Percentiles rank a stretch among this genome's conserved stretches.
phyloP scores from a whole-genome alignment of 2,888 invertebrate genomes.

The Tetrapedia diversipes region DNA sequence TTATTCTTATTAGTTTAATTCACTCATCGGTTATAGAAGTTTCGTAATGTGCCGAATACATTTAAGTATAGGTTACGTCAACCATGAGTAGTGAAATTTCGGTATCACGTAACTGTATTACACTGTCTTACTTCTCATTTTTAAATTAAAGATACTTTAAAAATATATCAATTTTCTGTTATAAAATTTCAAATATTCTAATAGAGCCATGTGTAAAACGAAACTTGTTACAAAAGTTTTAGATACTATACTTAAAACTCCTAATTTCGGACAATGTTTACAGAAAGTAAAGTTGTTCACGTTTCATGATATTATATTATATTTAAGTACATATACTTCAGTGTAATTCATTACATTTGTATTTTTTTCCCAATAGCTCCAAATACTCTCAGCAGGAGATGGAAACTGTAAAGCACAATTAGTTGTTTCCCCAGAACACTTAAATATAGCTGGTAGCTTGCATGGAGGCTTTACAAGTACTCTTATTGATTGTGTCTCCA shows the following conservation, averaged over 20 bases:
- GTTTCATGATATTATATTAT: background rate
- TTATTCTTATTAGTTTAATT: too few species aligned
- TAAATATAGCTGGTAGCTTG: constrained; percentile 89
- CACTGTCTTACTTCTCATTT: background rate
- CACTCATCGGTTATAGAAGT: background rate
- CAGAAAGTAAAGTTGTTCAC: constrained; percentile 81
- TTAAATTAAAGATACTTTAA: background rate
- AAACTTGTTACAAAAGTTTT: constrained; percentile 81
- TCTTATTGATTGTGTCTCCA: constrained; percentile 90
- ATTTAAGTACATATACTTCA: background rate
- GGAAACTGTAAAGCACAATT: constrained; percentile 91
- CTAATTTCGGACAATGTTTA: constrained; percentile 83
- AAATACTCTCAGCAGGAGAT: constrained; percentile 85
- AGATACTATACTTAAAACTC: constrained; percentile 76
- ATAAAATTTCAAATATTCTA: background rate
- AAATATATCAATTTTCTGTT: background rate
- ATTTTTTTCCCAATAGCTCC: constrained; percentile 77
- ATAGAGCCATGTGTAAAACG: constrained; percentile 70
- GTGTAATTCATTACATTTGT: background rate
- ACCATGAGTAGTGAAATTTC: background rate
- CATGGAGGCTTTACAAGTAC: constrained; percentile 95
- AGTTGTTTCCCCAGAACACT: constrained; percentile 88
- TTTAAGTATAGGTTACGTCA: constrained; percentile 18
- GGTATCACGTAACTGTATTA: background rate
- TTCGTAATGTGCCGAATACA: background rate